These are phyloP conservation scores for Schizothorax lantsangensis DNA, from an alignment of 2,797 vertebrate species.

Conservation along the genomic window DNA sequence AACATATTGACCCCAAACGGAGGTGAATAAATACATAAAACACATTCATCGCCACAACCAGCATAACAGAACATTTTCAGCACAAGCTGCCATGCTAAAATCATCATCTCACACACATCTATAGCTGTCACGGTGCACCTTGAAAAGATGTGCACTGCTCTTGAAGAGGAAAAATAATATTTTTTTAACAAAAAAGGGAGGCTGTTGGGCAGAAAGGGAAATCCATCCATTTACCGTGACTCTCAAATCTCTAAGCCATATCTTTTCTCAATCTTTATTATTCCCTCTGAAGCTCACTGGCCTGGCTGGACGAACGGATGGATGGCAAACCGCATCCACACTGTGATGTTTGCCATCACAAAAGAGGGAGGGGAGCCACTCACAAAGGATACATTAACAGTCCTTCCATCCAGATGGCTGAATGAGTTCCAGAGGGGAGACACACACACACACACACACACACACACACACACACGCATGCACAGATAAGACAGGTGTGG, in stretches of 20 bases:
- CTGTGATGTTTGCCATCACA: slow-evolving; percentile 48
- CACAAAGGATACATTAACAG: slow-evolving; percentile 59
- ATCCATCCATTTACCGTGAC: slow-evolving; percentile 63
- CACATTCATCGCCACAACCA: not conserved
- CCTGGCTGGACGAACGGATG: slow-evolving; percentile 41
- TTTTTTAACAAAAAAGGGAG: slow-evolving; percentile 64
- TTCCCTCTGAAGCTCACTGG: slow-evolving; percentile 64
- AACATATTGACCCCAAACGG: not conserved
- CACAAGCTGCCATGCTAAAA: not conserved
- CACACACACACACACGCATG: slow-evolving; percentile 1
- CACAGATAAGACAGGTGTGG: slow-evolving; percentile 43
- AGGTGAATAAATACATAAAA: not conserved
- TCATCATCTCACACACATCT: slow-evolving; percentile 27
- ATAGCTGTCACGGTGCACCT: slow-evolving; percentile 31
- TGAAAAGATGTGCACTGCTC: slow-evolving; percentile 17
- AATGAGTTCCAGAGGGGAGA: slow-evolving; percentile 45
- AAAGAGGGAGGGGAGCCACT: slow-evolving; percentile 31
- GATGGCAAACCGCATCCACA: not conserved
- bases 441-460: slow-evolving; percentile 41
- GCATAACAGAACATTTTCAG: not conserved
- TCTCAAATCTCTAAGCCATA: slow-evolving; percentile 64
- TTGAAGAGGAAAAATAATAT: slow-evolving; percentile 25
- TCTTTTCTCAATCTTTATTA: slow-evolving; percentile 77
- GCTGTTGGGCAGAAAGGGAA: slow-evolving; percentile 34
- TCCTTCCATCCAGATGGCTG: slow-evolving; percentile 52